phyloP scores from a whole-genome alignment of 2,888 invertebrate species.

The Pollenia labialis region DNA sequence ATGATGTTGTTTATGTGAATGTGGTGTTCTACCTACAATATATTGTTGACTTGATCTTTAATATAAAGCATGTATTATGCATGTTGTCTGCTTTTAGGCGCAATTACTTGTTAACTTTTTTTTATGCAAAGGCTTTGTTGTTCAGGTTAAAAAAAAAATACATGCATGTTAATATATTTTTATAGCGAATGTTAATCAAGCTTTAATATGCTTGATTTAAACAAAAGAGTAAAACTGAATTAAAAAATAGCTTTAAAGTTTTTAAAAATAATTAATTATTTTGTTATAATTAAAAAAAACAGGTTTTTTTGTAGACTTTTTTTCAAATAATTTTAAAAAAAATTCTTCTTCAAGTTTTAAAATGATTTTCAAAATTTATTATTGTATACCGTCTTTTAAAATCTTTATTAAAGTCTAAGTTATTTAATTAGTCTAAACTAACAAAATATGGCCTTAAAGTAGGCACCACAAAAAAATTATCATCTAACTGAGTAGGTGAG shows the following conservation, averaged over 20 bases:
- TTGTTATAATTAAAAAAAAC: not conserved
- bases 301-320: too few species aligned
- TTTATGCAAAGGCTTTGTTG: not conserved
- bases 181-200: not conserved
- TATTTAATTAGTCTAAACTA: too few species aligned
- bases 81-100: constrained; percentile 63
- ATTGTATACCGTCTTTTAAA: too few species aligned
- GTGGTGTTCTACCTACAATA: constrained; percentile 18
- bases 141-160: constrained; percentile 5
- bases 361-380: too few species aligned
- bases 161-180: constrained; percentile 15
- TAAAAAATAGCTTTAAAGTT: not conserved
- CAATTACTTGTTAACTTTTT: constrained; percentile 36
- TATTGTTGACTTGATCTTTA: constrained; percentile 58
- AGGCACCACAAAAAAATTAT: too few species aligned
- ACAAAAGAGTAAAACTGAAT: not conserved
- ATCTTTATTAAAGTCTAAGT: too few species aligned
- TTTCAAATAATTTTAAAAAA: too few species aligned
- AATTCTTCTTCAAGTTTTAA: too few species aligned
- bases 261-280: too few species aligned
- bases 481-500: too few species aligned
- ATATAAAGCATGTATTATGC: constrained; percentile 25
- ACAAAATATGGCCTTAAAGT: too few species aligned
- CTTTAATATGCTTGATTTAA: not conserved
- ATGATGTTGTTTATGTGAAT: constrained; percentile 21